phyloP scores from a whole-genome alignment of 2,113 vertebrate genomes.

The Campylorhamphus procurvoides region DNA sequence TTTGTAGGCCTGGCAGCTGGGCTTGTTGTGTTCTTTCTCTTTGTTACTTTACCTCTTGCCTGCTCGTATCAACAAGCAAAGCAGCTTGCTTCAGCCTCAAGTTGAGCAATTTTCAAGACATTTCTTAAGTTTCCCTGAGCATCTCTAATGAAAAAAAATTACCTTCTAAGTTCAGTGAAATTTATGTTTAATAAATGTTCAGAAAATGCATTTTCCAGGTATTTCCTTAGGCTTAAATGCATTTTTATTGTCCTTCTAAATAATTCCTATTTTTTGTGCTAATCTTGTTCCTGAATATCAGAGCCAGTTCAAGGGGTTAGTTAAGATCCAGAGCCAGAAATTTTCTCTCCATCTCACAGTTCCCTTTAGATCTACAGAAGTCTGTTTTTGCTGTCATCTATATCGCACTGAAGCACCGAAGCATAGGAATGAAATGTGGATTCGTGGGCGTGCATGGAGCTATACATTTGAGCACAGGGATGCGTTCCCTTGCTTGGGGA shows the following conservation, averaged over 20 bases:
- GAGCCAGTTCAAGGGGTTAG: not conserved
- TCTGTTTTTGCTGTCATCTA: not conserved
- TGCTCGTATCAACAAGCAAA: not conserved
- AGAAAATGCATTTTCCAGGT: not conserved
- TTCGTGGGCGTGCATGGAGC: accelerated
- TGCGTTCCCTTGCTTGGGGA: accelerated
- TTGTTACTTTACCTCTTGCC: not conserved
- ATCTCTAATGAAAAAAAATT: not conserved
- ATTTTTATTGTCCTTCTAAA: not conserved
- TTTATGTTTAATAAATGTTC: not conserved
- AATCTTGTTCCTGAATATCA: not conserved
- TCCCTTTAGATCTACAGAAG: not conserved
- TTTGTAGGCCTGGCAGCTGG: not conserved
- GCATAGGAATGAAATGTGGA: not conserved
- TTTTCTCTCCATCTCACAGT: not conserved
- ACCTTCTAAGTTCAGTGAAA: not conserved
- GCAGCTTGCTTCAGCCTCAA: not conserved
- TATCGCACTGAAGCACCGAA: not conserved
- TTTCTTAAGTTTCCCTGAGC: not conserved
- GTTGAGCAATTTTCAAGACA: not conserved
- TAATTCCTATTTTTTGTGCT: not conserved
- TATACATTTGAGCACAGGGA: accelerated
- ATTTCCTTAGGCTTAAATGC: not conserved
- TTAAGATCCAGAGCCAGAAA: not conserved
- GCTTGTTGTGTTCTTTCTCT: not conserved